A percentile compares a stretch with the other conserved stretches of the same genome.
Evolutionary conservation across 1,140 invertebrate species (phyloP).

Genomic region (Calephelis virginiensis): DNA sequence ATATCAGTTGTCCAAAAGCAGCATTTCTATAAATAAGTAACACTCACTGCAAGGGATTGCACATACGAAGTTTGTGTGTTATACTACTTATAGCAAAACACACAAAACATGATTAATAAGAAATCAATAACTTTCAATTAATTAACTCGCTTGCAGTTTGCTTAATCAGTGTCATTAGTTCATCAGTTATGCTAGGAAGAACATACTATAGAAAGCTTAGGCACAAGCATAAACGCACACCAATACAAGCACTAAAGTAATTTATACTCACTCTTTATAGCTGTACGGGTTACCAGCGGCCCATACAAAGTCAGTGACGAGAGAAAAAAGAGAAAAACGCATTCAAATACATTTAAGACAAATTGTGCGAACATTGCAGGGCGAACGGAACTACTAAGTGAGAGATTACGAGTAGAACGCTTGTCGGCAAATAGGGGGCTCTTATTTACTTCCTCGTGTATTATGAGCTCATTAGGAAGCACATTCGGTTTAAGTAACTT

Average conservation of each 20-base stretch:
- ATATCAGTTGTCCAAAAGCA: constrained; percentile 58
- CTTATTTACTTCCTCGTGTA: constrained; percentile 70
- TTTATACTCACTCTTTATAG: constrained; percentile 78
- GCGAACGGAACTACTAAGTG: constrained; percentile 78
- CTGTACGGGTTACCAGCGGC: constrained; percentile 79
- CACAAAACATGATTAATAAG: constrained; percentile 47
- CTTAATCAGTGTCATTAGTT: constrained; percentile 47
- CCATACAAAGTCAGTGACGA: constrained; percentile 79
- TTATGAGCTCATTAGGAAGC: constrained; percentile 70
- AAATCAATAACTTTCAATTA: not conserved
- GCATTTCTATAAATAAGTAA: constrained; percentile 56
- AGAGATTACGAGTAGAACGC: constrained; percentile 77
- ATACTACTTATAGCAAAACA: constrained; percentile 31
- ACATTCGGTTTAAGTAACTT: constrained; percentile 66
- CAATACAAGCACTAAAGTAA: constrained; percentile 76
- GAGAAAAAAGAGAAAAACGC: constrained; percentile 80
- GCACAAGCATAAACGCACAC: constrained; percentile 77
- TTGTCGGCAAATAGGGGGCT: constrained; percentile 66
- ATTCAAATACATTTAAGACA: constrained; percentile 80
- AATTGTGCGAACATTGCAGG: constrained; percentile 78
- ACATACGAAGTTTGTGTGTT: constrained; percentile 45
- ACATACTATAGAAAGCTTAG: constrained; percentile 65
- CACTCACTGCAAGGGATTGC: constrained; percentile 73
- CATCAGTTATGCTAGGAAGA: constrained; percentile 56
- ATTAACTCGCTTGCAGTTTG: constrained; percentile 67